Conservation (phyloP, 92 coral and sea anemone genomes). For the Palythoa heliodiscus region DNA sequence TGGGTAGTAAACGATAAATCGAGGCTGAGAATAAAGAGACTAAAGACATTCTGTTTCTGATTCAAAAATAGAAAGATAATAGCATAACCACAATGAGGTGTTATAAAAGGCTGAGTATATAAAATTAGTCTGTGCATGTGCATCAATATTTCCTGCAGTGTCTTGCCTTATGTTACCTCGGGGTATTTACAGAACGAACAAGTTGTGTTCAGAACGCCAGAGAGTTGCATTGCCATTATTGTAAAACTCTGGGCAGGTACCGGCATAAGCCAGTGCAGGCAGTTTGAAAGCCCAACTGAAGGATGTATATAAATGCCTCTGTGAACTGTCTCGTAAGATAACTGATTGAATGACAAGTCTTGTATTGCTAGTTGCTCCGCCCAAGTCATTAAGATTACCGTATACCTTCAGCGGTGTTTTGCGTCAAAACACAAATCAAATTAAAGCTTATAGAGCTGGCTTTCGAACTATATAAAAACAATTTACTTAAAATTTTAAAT, state of each 20-base stretch:
- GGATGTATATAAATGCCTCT: neutral
- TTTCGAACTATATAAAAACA: too few relatives aligned
- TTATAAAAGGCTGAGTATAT: neutral
- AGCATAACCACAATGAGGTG: neutral
- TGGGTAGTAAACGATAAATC: neutral
- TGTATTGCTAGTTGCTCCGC: conserved; percentile 29
- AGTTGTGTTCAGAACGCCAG: neutral
- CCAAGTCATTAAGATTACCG: conserved; percentile 14
- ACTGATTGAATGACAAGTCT: neutral
- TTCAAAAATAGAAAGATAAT: neutral
- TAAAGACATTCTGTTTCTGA: neutral
- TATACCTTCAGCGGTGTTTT: too few relatives aligned
- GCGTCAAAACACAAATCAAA: too few relatives aligned
- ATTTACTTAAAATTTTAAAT: too few relatives aligned
- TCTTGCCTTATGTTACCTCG: conserved; percentile 22
- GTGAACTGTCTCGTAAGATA: neutral
- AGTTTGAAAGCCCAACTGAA: neutral
- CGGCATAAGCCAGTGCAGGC: neutral
- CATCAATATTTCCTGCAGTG: neutral
- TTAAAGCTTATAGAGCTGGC: too few relatives aligned
- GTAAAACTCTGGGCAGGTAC: neutral
- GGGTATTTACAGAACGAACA: neutral
- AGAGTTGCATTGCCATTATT: neutral
- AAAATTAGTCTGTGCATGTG: neutral
- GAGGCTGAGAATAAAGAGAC: neutral